Evolutionary conservation across 2,113 vertebrate genomes (phyloP).

Genomic region (Lasiurus cinereus): DNA sequence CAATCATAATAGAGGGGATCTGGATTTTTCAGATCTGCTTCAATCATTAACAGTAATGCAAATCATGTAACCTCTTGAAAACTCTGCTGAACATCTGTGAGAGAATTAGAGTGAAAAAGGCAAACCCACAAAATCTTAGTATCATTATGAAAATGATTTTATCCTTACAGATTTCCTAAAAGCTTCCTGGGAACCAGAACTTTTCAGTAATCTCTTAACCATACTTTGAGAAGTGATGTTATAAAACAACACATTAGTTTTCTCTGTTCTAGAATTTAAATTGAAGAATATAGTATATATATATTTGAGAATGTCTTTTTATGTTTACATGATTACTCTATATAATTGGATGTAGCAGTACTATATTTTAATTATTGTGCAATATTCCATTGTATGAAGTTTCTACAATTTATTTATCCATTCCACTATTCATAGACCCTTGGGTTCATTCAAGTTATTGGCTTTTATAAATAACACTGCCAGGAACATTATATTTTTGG

Average conservation of each 20-base stretch:
- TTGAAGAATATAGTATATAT: background rate
- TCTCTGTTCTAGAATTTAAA: background rate
- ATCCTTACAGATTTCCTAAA: background rate
- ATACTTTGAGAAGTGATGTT: constrained; percentile 10
- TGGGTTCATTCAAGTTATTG: background rate
- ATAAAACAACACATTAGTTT: background rate
- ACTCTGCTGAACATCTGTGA: background rate
- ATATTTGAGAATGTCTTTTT: background rate
- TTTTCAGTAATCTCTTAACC: background rate
- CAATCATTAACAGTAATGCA: background rate
- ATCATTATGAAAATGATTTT: background rate
- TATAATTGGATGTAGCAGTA: background rate
- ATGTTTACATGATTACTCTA: background rate
- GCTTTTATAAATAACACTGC: background rate
- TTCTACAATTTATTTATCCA: background rate
- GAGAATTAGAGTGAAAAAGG: background rate
- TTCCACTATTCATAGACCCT: constrained; percentile 11
- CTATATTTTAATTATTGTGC: background rate
- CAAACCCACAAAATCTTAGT: background rate
- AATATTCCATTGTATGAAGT: background rate
- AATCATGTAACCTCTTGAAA: background rate
- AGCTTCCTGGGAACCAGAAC: background rate
- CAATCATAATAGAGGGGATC: background rate
- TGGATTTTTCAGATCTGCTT: background rate
- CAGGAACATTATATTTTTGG: background rate